These are phyloP conservation scores for Schizaphis graminum DNA, from an alignment of 2,888 invertebrate genomes.

Conservation along the genomic window DNA sequence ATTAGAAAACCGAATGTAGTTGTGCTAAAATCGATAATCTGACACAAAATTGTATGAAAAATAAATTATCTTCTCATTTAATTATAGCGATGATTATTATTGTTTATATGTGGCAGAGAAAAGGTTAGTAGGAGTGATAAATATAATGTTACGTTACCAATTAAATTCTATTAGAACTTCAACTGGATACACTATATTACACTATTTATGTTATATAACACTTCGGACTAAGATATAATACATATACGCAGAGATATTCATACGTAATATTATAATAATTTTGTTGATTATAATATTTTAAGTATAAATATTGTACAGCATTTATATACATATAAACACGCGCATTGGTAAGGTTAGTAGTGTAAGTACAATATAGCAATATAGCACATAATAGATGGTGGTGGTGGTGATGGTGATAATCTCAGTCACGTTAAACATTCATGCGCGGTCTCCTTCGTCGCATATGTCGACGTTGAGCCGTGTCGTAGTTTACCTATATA, in stretches of 20 bases:
- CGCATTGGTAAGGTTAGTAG: background rate
- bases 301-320: background rate
- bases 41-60: no score
- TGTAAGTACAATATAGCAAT: background rate
- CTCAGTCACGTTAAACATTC: constrained; percentile 40
- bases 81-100: no score
- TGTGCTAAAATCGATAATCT: no score
- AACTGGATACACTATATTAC: background rate
- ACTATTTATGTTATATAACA: background rate
- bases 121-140: background rate
- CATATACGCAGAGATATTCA: background rate
- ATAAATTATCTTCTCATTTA: no score
- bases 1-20: background rate
- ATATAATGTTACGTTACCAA: no score
- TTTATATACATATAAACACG: background rate
- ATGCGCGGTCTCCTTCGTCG: background rate
- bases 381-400: background rate
- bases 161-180: background rate
- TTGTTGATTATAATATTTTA: background rate
- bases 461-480: background rate
- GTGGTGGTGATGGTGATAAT: background rate
- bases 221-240: background rate
- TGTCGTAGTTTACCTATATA: constrained; percentile 4
- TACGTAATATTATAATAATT: no score
- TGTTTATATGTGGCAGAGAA: background rate